Evolutionary conservation across 2,113 vertebrate species (phyloP), one percentile per base, ranked within the genome.

Genomic region (Canis aureus): DNA sequence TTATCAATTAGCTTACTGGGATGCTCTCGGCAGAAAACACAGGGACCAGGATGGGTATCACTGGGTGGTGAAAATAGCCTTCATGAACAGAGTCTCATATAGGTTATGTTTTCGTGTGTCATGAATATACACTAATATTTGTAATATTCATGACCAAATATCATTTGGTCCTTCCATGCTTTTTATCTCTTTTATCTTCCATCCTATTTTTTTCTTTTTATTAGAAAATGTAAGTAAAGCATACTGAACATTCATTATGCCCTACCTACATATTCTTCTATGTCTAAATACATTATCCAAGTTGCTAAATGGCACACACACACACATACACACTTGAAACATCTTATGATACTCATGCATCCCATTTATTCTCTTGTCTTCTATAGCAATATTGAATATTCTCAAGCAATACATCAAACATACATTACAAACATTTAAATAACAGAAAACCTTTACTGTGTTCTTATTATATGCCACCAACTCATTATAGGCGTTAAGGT

Each of bases 171-270:
- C 32, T 93, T 79, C 32, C 55, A n/a, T 17, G 23, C 82, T 91
- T 91, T 43, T 82, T 51, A 19, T 55, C 51, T 73, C 76, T 81
- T 38, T 89, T 67, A 51, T 66, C 59, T 92, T 71, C 11, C 38
- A 53, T 76, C 17, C 81, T 57, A 25, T 67, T 55, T 93, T 67
- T 57, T 87, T 62, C 60, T 57, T 94, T 90, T 94, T 62, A 80
- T 64, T 62, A 73, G 53, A 64, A 93, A 96, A 82, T 8, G 32
- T n/a, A 94, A 86, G 51, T 89, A 81, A 13, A 38, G 13, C 19
- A 87, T 57, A 66, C 8, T 38, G 9, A 78, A 64, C 3, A 91
- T 0, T 69, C 53, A 62, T 64, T 83, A 62, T 78, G 79, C 29
- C 89, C 29, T 27, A 23, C 8, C 49, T 95, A 86, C 0, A 23